phyloP scores from a whole-genome alignment of 2,888 invertebrate species.

The Schizaphis graminum region DNA sequence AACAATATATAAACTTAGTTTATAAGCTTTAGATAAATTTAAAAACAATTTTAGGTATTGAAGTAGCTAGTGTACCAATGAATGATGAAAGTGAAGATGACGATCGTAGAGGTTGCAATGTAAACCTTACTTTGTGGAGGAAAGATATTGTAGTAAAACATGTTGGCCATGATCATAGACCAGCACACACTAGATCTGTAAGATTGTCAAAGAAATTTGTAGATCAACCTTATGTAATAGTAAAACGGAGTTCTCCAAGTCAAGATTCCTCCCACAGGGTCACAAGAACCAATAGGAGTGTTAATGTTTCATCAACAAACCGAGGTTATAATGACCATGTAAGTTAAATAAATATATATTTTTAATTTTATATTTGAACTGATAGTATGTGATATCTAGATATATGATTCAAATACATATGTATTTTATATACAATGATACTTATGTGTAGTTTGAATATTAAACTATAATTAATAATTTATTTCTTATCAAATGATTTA shows the following conservation, averaged over 20 bases:
- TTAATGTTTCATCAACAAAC: slow-evolving; percentile 43
- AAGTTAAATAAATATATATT: slow-evolving; percentile 1
- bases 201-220: slow-evolving; percentile 28
- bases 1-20: neutral
- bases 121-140: too few species aligned
- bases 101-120: too few species aligned
- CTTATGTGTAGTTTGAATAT: neutral
- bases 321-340: neutral
- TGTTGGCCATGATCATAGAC: too few species aligned
- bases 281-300: neutral
- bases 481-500: neutral
- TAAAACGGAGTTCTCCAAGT: too few species aligned
- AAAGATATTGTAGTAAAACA: too few species aligned
- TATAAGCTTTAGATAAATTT: neutral
- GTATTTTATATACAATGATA: neutral
- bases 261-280: neutral
- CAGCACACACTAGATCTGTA: neutral
- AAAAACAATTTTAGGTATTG: slow-evolving; percentile 36
- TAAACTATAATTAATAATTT: neutral
- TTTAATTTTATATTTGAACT: neutral
- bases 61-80: neutral
- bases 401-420: neutral
- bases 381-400: neutral
- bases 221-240: slow-evolving; percentile 15
- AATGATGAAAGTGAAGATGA: slow-evolving; percentile 3